Percentiles rank a stretch among this genome's conserved stretches.
These are phyloP conservation scores for Heliconius congener DNA, from an alignment of 1,140 invertebrate species.

Conservation along the genomic window DNA sequence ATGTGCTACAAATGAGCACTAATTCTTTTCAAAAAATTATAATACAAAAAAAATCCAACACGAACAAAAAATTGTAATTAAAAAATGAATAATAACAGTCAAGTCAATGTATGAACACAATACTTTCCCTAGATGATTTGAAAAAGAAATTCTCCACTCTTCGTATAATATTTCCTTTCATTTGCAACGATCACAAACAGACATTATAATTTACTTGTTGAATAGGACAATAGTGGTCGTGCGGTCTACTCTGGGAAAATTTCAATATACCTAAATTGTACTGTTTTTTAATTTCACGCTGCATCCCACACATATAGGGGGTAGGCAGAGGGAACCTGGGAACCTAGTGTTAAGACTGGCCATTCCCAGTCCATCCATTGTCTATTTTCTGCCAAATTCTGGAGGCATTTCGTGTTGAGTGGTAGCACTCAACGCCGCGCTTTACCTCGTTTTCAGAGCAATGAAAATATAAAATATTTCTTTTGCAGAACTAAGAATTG, in stretches of 20 bases:
- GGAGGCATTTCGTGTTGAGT: no score
- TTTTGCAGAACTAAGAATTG: no score
- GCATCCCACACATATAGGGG: background rate
- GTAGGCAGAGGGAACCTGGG: background rate
- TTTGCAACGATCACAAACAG: conserved; percentile 33
- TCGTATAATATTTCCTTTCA: conserved; percentile 29
- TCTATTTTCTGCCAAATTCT: background rate
- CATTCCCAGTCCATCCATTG: background rate
- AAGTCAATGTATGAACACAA: background rate
- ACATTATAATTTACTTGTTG: conserved; percentile 29
- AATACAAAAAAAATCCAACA: no score
- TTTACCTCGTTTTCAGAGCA: no score
- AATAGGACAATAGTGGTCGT: background rate
- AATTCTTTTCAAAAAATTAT: no score
- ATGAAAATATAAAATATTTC: no score
- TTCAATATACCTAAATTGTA: background rate
- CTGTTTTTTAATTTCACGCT: background rate
- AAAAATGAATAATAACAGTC: background rate
- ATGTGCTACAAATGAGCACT: no score
- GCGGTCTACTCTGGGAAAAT: background rate
- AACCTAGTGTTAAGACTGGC: background rate
- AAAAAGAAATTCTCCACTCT: background rate
- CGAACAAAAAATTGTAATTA: no score
- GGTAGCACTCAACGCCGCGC: no score
- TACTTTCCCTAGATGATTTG: background rate